Conservation (phyloP, 2,888 invertebrate genomes). For the Euzetes globulus region DNA sequence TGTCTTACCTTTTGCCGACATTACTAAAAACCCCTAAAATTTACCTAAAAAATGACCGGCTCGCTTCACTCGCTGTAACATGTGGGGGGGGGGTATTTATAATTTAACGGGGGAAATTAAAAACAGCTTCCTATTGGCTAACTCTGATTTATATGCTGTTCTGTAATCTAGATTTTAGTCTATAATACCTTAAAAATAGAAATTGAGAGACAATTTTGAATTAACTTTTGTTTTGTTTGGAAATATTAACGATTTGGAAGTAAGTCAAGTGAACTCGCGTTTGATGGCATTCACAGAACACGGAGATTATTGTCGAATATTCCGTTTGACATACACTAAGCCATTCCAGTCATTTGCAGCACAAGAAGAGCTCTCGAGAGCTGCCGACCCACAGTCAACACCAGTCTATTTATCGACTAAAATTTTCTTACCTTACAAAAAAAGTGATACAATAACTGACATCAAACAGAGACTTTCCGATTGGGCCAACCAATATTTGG, state of each 20-base stretch:
- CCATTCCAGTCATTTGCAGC: not conserved
- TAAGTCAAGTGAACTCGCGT: slow-evolving; percentile 22
- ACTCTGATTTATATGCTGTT: too few species aligned
- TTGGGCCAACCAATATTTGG: slow-evolving; percentile 32
- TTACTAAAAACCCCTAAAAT: too few species aligned
- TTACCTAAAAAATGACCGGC: too few species aligned
- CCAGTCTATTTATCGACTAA: slow-evolving; percentile 28
- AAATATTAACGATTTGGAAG: not conserved
- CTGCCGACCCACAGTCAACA: not conserved
- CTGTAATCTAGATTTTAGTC: too few species aligned
- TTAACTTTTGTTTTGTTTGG: not conserved
- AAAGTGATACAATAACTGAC: slow-evolving; percentile 34
- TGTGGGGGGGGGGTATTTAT: too few species aligned
- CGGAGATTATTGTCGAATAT: slow-evolving; percentile 35
- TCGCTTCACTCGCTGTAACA: too few species aligned
- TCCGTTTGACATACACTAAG: slow-evolving; percentile 30
- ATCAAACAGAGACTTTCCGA: slow-evolving; percentile 33
- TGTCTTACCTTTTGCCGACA: too few species aligned
- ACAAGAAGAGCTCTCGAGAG: not conserved
- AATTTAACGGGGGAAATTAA: too few species aligned
- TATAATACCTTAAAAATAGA: too few species aligned
- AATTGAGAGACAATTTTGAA: too few species aligned
- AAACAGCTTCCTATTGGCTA: too few species aligned
- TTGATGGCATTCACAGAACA: slow-evolving; percentile 36
- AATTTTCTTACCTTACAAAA: slow-evolving; percentile 33